A percentile compares a stretch with the other conserved stretches of the same genome.
These are phyloP conservation scores for Actenoides hombroni DNA, from an alignment of 2,113 vertebrate genomes.

Conservation along the genomic window DNA sequence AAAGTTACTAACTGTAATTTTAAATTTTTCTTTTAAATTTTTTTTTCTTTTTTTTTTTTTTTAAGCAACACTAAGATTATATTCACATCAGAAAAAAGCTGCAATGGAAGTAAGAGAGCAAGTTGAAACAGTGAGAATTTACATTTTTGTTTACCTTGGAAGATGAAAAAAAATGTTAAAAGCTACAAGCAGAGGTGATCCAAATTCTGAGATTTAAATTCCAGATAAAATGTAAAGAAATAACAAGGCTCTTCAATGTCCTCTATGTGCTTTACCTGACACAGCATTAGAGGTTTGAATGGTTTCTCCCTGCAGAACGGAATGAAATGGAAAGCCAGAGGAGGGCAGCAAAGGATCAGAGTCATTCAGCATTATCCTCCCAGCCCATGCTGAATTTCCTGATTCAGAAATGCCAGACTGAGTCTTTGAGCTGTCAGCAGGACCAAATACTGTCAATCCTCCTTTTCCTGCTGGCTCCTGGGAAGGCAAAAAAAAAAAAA, in stretches of 20 bases:
- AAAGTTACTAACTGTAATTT: background rate
- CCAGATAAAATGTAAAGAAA: background rate
- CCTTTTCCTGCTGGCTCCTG: constrained; percentile 36
- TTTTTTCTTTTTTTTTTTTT: background rate
- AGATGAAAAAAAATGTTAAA: background rate
- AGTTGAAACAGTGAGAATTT: background rate
- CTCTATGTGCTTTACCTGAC: constrained; percentile 68
- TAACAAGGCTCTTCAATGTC: background rate
- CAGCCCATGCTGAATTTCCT: constrained; percentile 14
- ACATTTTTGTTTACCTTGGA: background rate
- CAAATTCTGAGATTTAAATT: background rate
- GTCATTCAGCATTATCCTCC: constrained; percentile 60
- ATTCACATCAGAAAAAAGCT: background rate
- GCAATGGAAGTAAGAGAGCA: background rate
- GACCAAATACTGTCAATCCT: background rate
- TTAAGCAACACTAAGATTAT: background rate
- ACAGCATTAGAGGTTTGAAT: constrained; percentile 2
- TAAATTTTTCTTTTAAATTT: too few species aligned
- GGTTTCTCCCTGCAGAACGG: constrained; percentile 1
- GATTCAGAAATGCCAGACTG: background rate
- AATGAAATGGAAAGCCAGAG: background rate
- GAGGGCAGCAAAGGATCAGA: constrained; percentile 42
- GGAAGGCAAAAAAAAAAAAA: background rate
- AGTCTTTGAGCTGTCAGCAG: background rate
- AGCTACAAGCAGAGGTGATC: background rate